phyloP scores from a whole-genome alignment of 2,888 invertebrate species.

The Choristoneura rosaceana region DNA sequence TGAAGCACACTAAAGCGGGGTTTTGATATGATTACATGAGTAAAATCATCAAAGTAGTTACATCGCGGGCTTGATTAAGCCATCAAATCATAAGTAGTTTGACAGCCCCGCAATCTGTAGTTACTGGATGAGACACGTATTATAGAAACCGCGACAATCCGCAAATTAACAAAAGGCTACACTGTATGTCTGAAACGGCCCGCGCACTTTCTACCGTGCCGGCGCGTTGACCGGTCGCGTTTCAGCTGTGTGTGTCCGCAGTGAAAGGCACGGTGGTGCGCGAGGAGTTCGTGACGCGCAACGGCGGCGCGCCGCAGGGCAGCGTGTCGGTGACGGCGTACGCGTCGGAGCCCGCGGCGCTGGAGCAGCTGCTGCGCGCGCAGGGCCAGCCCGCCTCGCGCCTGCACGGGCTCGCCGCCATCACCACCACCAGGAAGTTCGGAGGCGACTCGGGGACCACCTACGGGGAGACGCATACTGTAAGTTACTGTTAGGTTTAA shows the following conservation, averaged over 20 bases:
- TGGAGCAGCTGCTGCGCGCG: slow-evolving; percentile 70
- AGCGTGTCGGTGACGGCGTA: slow-evolving; percentile 89
- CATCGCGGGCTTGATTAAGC: too few relatives aligned
- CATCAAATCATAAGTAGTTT: too few relatives aligned
- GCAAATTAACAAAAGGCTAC: background rate
- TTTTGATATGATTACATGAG: too few relatives aligned
- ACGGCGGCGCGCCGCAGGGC: slow-evolving; percentile 89
- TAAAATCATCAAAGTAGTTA: too few relatives aligned
- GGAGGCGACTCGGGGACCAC: slow-evolving; percentile 75
- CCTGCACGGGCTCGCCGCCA: slow-evolving; percentile 78
- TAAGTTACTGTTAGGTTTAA: slow-evolving; percentile 51
- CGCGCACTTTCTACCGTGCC: slow-evolving; percentile 6
- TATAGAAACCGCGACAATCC: background rate
- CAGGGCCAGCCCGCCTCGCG: slow-evolving; percentile 73
- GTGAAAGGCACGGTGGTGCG: slow-evolving; percentile 90
- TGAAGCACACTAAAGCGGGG: background rate
- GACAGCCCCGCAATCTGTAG: too few relatives aligned
- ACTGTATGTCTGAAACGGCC: slow-evolving; percentile 7
- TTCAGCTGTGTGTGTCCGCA: slow-evolving; percentile 55
- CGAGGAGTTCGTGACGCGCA: slow-evolving; percentile 88
- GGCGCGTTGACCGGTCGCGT: slow-evolving; percentile 9
- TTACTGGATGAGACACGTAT: too few relatives aligned
- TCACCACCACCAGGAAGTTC: slow-evolving; percentile 79
- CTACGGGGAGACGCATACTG: slow-evolving; percentile 68
- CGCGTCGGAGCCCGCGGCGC: slow-evolving; percentile 87